These are phyloP conservation scores for Pogonognathellus flavescens DNA, from an alignment of 1,140 invertebrate genomes.

Conservation along the genomic window DNA sequence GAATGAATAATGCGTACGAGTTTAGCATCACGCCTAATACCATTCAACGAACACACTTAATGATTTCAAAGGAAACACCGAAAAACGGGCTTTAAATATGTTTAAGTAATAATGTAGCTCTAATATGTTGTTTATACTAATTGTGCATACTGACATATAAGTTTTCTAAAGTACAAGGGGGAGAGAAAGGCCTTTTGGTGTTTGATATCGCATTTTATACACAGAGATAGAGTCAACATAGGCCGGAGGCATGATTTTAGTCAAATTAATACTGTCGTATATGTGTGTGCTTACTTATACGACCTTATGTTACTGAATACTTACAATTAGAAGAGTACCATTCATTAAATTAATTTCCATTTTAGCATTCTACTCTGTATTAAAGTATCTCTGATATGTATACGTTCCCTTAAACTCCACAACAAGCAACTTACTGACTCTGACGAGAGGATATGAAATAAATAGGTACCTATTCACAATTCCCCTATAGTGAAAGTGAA, in stretches of 20 bases:
- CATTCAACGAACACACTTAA: too few species aligned
- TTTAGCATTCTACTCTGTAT: neutral
- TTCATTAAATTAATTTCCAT: slow-evolving; percentile 39
- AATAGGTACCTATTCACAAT: too few species aligned
- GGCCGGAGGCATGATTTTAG: slow-evolving; percentile 35
- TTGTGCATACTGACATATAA: slow-evolving; percentile 14
- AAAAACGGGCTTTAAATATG: neutral
- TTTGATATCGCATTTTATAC: neutral
- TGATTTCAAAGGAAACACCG: slow-evolving; percentile 11
- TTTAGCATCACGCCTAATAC: too few species aligned
- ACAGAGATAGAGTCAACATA: slow-evolving; percentile 26
- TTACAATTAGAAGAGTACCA: slow-evolving; percentile 16
- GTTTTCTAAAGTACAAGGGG: neutral
- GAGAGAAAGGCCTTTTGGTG: neutral
- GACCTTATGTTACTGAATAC: neutral
- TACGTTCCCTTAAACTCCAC: neutral
- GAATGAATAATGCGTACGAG: too few species aligned
- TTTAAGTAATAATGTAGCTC: neutral
- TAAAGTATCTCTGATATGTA: neutral
- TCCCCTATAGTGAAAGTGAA: too few species aligned
- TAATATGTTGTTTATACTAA: neutral
- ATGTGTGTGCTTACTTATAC: slow-evolving; percentile 35
- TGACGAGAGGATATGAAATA: too few species aligned
- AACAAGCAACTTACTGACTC: neutral
- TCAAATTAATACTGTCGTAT: slow-evolving; percentile 28